These are phyloP conservation scores for Chunga burmeisteri DNA, from an alignment of 2,113 vertebrate species.

Conservation along the genomic window DNA sequence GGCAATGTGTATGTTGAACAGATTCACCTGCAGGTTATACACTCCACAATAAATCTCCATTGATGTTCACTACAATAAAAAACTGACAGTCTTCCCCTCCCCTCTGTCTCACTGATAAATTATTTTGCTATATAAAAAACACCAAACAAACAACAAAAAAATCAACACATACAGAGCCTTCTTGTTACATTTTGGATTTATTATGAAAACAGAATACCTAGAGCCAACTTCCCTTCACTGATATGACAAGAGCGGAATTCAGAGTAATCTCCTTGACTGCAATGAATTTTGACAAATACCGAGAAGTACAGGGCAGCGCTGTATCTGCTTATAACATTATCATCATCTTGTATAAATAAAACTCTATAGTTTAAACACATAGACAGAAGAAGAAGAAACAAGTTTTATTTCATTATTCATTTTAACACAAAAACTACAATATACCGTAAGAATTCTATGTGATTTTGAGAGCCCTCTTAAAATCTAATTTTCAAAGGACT, in stretches of 20 bases:
- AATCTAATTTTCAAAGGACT: not conserved
- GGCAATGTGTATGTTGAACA: accelerated
- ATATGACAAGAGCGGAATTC: not conserved
- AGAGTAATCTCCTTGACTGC: not conserved
- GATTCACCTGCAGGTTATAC: not conserved
- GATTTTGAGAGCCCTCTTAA: not conserved
- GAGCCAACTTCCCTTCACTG: not conserved
- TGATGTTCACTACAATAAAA: not conserved
- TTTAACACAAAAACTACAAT: not conserved
- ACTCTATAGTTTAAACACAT: not conserved
- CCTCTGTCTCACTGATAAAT: not conserved
- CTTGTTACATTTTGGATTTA: not conserved
- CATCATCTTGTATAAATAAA: not conserved
- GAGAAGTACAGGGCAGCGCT: not conserved
- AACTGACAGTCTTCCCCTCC: not conserved
- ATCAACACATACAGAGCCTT: not conserved
- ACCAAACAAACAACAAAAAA: not conserved
- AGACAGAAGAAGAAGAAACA: not conserved
- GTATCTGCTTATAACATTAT: not conserved
- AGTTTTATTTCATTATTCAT: not conserved
- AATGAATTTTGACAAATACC: not conserved
- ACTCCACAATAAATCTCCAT: not conserved
- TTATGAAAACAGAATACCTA: not conserved
- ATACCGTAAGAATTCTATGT: not conserved
- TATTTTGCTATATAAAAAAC: not conserved